Evolutionary conservation across 1,140 invertebrate species (phyloP).

Genomic region (Anastrepha ludens): DNA sequence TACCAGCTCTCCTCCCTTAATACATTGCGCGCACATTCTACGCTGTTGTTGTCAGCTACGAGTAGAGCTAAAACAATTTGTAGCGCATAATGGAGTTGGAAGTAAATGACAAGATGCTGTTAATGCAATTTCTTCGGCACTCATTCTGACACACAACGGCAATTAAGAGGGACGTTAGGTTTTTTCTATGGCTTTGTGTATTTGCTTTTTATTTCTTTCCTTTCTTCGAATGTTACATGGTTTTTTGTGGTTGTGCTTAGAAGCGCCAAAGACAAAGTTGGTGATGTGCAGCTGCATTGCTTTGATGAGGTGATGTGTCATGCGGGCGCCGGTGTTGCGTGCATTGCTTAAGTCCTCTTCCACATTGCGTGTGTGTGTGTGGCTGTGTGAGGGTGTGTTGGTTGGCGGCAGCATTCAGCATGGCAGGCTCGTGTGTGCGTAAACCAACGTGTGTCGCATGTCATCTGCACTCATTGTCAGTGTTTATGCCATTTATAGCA

Average conservation of each 20-base stretch:
- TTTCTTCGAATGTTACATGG: neutral
- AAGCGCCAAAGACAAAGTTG: conserved; percentile 18
- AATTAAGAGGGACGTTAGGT: conserved; percentile 26
- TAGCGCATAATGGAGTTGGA: conserved; percentile 45
- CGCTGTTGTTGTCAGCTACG: neutral
- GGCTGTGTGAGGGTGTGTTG: neutral
- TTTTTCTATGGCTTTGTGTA: neutral
- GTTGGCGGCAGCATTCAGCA: neutral
- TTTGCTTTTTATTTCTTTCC: neutral
- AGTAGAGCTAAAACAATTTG: conserved; percentile 36
- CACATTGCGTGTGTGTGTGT: neutral
- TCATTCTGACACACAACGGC: conserved; percentile 37
- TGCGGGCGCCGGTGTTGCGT: neutral
- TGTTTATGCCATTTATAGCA: conserved; percentile 48
- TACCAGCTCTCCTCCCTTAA: neutral
- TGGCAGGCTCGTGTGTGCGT: neutral
- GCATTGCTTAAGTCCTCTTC: neutral
- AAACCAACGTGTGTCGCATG: conserved; percentile 33
- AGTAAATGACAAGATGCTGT: conserved; percentile 50
- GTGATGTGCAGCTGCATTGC: conserved; percentile 31
- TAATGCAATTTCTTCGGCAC: conserved; percentile 49
- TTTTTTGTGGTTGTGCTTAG: neutral
- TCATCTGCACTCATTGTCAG: conserved; percentile 41
- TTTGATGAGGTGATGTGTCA: conserved; percentile 29
- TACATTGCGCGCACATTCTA: neutral